These are phyloP conservation scores for Falco naumanni DNA, from an alignment of 2,797 vertebrate genomes.

Conservation along the genomic window DNA sequence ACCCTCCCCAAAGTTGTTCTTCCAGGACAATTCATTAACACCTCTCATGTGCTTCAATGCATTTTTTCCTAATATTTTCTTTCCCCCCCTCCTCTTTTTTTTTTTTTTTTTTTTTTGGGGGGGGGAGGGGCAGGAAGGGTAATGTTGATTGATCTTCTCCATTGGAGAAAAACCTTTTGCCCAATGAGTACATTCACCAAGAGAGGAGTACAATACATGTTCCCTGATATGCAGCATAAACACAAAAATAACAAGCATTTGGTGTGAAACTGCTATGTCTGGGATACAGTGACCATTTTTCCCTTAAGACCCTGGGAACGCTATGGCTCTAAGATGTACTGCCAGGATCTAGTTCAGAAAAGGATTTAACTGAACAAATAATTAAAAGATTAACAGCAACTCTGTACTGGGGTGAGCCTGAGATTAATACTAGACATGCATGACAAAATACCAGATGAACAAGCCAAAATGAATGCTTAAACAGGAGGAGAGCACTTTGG, in stretches of 20 bases:
- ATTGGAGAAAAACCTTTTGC: not conserved
- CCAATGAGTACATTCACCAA: not conserved
- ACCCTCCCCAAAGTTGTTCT: not conserved
- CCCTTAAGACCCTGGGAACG: not conserved
- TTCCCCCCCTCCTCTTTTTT: too few relatives aligned
- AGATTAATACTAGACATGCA: not conserved
- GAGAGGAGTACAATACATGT: not conserved
- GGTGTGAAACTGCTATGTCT: not conserved
- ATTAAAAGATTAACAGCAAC: not conserved
- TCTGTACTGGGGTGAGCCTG: not conserved
- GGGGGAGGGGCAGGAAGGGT: accelerated
- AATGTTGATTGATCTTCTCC: not conserved
- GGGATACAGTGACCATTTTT: not conserved
- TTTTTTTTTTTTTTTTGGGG: too few relatives aligned
- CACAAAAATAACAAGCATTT: not conserved
- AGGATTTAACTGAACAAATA: not conserved
- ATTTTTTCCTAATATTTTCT: too few relatives aligned
- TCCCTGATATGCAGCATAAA: not conserved
- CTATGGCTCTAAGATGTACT: not conserved
- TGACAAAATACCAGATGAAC: not conserved
- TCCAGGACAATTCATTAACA: not conserved
- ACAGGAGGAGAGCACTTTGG: not conserved
- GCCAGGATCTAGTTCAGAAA: not conserved
- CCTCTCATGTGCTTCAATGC: not conserved
- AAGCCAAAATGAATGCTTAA: not conserved